Evolutionary conservation across 2,797 vertebrate species (phyloP), one percentile per base, ranked within the genome.

Genomic region (Tiaroga cobitis): DNA sequence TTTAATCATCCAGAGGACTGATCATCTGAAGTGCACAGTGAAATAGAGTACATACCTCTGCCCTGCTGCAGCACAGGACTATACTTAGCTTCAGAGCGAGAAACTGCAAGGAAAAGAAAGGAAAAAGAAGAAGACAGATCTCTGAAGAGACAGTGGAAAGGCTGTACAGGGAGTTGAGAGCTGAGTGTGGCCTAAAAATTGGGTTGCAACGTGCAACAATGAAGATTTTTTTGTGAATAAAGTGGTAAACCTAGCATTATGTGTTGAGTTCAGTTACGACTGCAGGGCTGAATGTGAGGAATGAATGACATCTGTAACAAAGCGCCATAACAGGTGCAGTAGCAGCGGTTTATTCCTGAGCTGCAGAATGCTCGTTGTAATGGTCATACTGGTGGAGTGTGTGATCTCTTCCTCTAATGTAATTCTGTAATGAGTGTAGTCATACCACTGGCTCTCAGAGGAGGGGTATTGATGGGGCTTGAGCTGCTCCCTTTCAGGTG

Each of bases 51-150:
- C 91, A 24, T 92, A 94, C 93, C 93, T 94, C 87, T 92, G 59
- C 88, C 89, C 34, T 89, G 90, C 89, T 92, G 92, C 89, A 92
- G 74, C 78, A 86, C 88, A 8, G 92, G 92, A 88, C 91, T 94
- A 86, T 89, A 91, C 88, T 93, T 94, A 29, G 84, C 83, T 80
- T 93, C 93, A 89, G 90, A 77, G 2, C 85, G 89, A 90, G 89
- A 90, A 11, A 90, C 93, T 93, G 90, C 84, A 91, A 87, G 84
- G 13, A 79, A 87, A 87, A 85, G 56, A 89, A 65, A 85, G 39
- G 86, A 88, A 63, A 87, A 61, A 86, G 73, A 87, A 56, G 51
- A 86, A 39, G 80, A 79, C 32, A 49, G 65, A 49, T 56, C 9
- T 39, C 18, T 43, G 43, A 15, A 79, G 59, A 85, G 56, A 41